These are phyloP conservation scores for Brenthis ino DNA, from an alignment of 2,888 invertebrate genomes.

Conservation along the genomic window DNA sequence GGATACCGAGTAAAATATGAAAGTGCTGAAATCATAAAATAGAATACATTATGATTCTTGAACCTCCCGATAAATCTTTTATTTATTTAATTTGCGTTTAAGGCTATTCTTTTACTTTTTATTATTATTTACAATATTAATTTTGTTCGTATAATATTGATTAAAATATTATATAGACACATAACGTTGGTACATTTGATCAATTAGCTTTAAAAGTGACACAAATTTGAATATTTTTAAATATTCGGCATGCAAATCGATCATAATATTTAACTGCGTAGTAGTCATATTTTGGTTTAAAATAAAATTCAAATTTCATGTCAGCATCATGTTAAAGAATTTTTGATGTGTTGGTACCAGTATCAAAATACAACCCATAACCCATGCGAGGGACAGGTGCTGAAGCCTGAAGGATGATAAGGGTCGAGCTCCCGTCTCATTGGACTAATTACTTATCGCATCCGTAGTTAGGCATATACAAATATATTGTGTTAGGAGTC, in stretches of 20 bases:
- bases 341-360: conserved; percentile 54
- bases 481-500: background rate
- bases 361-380: conserved; percentile 43
- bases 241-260: too few relatives aligned
- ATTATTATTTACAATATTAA: too few relatives aligned
- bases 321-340: conserved; percentile 48
- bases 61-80: background rate
- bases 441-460: conserved; percentile 39
- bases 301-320: conserved; percentile 26
- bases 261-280: too few relatives aligned
- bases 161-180: too few relatives aligned
- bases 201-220: too few relatives aligned
- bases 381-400: conserved; percentile 43
- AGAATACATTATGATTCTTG: too few relatives aligned
- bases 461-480: conserved; percentile 16
- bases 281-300: conserved; percentile 18
- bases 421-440: conserved; percentile 40
- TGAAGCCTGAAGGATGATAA: conserved; percentile 43
- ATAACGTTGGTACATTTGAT: too few relatives aligned
- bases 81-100: background rate
- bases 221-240: too few relatives aligned
- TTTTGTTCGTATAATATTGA: too few relatives aligned
- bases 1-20: conserved; percentile 20
- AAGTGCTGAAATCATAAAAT: background rate
- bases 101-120: too few relatives aligned